Evolutionary conservation across 2,888 invertebrate species (phyloP).

Genomic region (Chalcis sispes): DNA sequence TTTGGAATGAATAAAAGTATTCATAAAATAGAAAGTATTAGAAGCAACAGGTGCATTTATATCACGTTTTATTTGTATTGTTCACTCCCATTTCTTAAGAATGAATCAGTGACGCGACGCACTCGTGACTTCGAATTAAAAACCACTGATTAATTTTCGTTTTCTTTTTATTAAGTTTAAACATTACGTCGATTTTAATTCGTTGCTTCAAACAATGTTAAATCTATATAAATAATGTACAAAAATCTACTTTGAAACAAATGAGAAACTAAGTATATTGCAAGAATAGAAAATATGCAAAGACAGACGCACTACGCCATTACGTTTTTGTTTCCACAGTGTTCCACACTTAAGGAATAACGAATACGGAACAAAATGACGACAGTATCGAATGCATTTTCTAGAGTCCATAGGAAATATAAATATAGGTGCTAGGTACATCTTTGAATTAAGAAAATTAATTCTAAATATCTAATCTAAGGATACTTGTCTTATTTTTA

Average conservation of each 20-base stretch:
- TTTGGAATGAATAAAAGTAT: constrained; percentile 48
- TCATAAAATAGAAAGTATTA: constrained; percentile 34
- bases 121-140: constrained; percentile 55
- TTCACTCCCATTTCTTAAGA: constrained; percentile 63
- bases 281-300: constrained; percentile 52
- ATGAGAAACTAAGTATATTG: constrained; percentile 47
- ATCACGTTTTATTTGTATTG: constrained; percentile 63
- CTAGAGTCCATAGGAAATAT: too few species aligned
- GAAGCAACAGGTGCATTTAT: constrained; percentile 54
- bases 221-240: constrained; percentile 25
- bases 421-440: too few species aligned
- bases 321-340: constrained; percentile 51
- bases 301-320: constrained; percentile 57
- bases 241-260: constrained; percentile 50
- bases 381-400: not conserved
- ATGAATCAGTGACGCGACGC: constrained; percentile 66
- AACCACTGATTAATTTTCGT: constrained; percentile 15
- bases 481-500: too few species aligned
- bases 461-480: too few species aligned
- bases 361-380: constrained; percentile 51
- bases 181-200: constrained; percentile 35
- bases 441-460: too few species aligned
- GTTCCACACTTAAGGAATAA: constrained; percentile 44
- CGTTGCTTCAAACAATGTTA: not conserved
- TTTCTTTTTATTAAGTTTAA: not conserved